Evolutionary conservation across 2,797 vertebrate genomes (phyloP).

Genomic region (Falco cherrug): DNA sequence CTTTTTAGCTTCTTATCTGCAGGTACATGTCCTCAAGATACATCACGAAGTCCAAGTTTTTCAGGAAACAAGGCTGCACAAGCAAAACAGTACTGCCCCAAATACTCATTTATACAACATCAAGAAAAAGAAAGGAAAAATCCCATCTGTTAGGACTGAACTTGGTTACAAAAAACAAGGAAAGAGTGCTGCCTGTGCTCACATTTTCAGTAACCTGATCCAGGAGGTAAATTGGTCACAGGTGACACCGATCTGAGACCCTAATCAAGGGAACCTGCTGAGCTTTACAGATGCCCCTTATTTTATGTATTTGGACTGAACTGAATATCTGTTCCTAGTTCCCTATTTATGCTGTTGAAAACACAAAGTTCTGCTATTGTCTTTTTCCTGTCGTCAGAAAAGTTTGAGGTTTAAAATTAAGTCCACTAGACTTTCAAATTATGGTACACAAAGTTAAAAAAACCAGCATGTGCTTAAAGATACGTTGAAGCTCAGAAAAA

Average conservation of each 20-base stretch:
- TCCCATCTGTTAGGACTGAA: conserved; percentile 9
- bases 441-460: neutral
- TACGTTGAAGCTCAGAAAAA: neutral
- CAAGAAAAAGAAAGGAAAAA: neutral
- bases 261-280: neutral
- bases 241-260: neutral
- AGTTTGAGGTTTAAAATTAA: neutral
- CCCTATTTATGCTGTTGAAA: neutral
- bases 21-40: neutral
- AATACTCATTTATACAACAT: neutral
- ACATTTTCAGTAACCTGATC: neutral
- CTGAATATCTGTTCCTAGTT: neutral
- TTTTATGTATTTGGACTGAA: neutral
- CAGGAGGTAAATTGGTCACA: conserved; percentile 10
- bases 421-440: neutral
- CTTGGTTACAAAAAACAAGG: neutral
- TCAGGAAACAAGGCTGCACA: neutral
- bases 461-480: neutral
- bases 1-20: neutral
- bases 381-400: neutral
- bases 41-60: neutral
- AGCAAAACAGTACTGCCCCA: neutral
- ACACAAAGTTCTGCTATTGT: neutral
- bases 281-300: neutral
- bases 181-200: neutral